phyloP scores from a whole-genome alignment of 35 echinoderm and acorn worm species.

The Amphiura filiformis region DNA sequence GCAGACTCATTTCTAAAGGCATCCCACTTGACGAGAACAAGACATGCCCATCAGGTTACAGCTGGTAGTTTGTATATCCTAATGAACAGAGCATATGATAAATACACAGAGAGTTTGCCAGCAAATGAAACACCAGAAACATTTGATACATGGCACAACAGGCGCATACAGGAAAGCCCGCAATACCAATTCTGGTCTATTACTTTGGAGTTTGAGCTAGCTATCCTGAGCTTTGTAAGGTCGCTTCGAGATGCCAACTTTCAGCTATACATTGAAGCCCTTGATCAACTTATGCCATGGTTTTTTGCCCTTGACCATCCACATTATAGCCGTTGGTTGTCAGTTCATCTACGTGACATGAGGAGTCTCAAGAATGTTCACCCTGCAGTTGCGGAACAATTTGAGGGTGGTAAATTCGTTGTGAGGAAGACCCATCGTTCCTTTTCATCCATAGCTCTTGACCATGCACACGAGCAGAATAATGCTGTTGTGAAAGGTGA shows the following conservation, averaged over 20 bases:
- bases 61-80: not conserved
- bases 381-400: too few relatives aligned
- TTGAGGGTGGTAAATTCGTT: constrained; percentile 17
- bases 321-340: constrained; percentile 45
- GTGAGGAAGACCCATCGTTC: constrained; percentile 27
- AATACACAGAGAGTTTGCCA: not conserved
- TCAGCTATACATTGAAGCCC: too few relatives aligned
- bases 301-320: too few relatives aligned
- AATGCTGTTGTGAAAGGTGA: constrained; percentile 44
- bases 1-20: constrained; percentile 57
- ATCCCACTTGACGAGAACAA: constrained; percentile 40
- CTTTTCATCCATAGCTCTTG: constrained; percentile 40
- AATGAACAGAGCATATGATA: not conserved
- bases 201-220: not conserved
- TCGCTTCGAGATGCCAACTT: too few relatives aligned
- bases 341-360: constrained; percentile 58
- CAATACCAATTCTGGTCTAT: not conserved
- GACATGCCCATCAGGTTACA: constrained; percentile 50
- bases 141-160: not conserved
- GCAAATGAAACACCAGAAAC: not conserved
- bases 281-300: constrained; percentile 29
- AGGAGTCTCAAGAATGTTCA: not conserved
- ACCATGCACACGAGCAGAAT: constrained; percentile 64
- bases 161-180: too few relatives aligned
- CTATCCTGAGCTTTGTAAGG: not conserved